These are phyloP conservation scores for Panthera uncia DNA, from an alignment of 2,113 vertebrate genomes.

Conservation along the genomic window DNA sequence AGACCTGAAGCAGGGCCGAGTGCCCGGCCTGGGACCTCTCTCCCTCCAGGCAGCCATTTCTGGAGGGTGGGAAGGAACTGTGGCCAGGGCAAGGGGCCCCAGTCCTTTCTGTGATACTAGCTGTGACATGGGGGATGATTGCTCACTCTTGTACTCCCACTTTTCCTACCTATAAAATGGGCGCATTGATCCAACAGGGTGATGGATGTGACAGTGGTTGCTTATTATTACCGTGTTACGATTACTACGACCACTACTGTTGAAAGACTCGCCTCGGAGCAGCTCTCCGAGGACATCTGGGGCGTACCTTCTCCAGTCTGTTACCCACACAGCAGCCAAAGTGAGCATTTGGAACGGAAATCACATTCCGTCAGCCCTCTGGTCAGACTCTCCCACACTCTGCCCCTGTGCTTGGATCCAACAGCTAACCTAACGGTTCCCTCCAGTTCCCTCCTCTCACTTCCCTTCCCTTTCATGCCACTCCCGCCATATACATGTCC, in stretches of 20 bases:
- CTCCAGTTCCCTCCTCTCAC: background rate
- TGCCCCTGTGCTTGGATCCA: background rate
- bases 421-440: background rate
- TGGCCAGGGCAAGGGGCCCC: too few relatives aligned
- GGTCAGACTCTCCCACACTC: background rate
- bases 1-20: background rate
- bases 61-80: background rate
- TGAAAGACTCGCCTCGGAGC: background rate
- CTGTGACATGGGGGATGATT: background rate
- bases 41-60: background rate
- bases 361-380: background rate
- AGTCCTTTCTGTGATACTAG: background rate
- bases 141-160: background rate
- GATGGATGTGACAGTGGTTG: background rate
- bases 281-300: background rate
- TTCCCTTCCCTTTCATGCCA: fast-evolving
- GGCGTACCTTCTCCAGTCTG: too few relatives aligned
- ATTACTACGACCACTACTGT: too few relatives aligned
- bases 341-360: background rate
- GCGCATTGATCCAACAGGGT: background rate
- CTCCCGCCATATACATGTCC: fast-evolving
- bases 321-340: background rate
- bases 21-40: background rate
- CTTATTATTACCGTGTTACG: background rate
- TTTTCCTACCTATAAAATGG: background rate